Conservation (phyloP, 1,140 invertebrate genomes). For the Trissolcus basalis region DNA sequence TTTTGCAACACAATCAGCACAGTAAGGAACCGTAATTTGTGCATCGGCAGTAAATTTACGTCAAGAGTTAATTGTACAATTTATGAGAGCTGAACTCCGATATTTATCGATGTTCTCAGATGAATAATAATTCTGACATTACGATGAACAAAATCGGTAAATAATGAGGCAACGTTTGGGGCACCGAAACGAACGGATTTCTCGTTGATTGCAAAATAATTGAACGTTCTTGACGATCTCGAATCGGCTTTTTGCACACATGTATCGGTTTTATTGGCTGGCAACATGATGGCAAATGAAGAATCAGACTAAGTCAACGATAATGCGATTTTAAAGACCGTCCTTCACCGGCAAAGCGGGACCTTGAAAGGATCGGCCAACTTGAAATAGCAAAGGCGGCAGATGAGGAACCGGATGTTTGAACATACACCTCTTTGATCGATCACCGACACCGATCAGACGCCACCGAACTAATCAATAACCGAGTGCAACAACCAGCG, state of each 20-base stretch:
- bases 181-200: constrained; percentile 52
- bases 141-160: constrained; percentile 39
- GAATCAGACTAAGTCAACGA: constrained; percentile 45
- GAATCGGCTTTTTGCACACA: constrained; percentile 55
- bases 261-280: constrained; percentile 61
- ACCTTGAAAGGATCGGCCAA: constrained; percentile 24
- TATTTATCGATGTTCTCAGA: constrained; percentile 46
- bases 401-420: constrained; percentile 58
- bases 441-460: constrained; percentile 59
- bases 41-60: constrained; percentile 21
- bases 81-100: constrained; percentile 20
- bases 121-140: constrained; percentile 31
- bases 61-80: constrained; percentile 12
- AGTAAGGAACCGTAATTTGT: constrained; percentile 8
- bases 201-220: constrained; percentile 62
- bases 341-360: constrained; percentile 50
- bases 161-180: constrained; percentile 45
- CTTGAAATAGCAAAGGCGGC: constrained; percentile 50
- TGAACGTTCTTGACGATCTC: constrained; percentile 61
- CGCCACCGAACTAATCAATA: constrained; percentile 62
- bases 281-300: constrained; percentile 30
- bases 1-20: constrained; percentile 15
- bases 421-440: constrained; percentile 55
- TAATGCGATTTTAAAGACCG: constrained; percentile 66
- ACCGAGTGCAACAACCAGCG: constrained; percentile 29